phyloP scores from a whole-genome alignment of 2,113 vertebrate genomes.

The Syngnathus typhle region DNA sequence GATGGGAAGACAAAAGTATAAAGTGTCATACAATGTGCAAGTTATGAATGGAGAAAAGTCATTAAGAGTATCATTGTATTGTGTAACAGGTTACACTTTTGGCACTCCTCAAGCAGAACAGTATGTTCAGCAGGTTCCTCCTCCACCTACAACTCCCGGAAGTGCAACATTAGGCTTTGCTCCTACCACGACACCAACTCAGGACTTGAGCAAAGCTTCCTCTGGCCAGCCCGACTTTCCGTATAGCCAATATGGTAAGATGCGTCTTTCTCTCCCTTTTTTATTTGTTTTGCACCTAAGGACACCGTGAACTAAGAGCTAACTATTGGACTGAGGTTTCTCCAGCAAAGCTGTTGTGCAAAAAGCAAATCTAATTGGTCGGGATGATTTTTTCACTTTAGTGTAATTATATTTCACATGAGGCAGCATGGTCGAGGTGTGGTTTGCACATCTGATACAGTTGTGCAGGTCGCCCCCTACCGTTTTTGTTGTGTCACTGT shows the following conservation, averaged over 20 bases:
- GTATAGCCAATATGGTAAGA: constrained; percentile 97
- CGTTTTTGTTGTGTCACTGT: neutral
- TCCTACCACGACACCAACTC: constrained; percentile 92
- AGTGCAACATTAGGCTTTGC: constrained; percentile 86
- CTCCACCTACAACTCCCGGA: constrained; percentile 90
- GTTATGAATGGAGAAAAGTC: neutral
- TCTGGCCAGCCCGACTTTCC: constrained; percentile 92
- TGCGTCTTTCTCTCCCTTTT: constrained; percentile 38
- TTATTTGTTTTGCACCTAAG: constrained; percentile 5
- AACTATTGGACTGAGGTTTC: constrained; percentile 40
- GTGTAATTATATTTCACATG: neutral
- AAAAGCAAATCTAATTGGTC: constrained; percentile 22
- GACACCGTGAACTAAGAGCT: constrained; percentile 22
- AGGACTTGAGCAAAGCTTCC: constrained; percentile 95
- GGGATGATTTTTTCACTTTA: neutral
- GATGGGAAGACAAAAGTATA: neutral
- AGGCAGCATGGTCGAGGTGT: neutral
- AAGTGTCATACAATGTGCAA: neutral
- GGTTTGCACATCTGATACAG: neutral
- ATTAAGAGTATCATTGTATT: neutral
- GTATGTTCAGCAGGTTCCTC: constrained; percentile 88
- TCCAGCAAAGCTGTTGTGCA: constrained; percentile 46
- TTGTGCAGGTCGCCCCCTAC: neutral
- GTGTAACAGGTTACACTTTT: constrained; percentile 85
- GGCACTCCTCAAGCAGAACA: constrained; percentile 92